Base-by-base conservation (phyloP, 1,140 invertebrate species). In the Colletes latitarsis region DNA sequence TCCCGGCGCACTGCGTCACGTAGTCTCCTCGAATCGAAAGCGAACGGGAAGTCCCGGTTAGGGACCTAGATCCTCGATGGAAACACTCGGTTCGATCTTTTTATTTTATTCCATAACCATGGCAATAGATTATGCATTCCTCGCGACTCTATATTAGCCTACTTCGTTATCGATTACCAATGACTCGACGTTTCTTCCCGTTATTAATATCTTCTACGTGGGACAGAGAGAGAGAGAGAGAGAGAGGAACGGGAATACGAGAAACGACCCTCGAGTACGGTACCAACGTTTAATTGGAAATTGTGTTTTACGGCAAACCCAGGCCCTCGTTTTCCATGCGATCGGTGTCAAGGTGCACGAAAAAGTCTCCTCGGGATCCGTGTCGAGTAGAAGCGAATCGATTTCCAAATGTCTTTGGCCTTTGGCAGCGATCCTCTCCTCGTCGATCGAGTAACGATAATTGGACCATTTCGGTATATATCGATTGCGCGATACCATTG, bases 131-230 rank as follows among this genome's bases (percentile, higher is more conserved):
- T 4, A 17, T 53, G 30, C 30, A 30, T 2, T 30, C 30, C 30
- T 30, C 30, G 30, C 30, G 30, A 30, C 30, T 30, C 60, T 6
- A 41, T 64, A 10, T 53, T 15, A 19, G 21, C 12, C 15, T 30
- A 6, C 21, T 6, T 4, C 6, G 58, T 41, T 74, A 74, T 74
- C 60, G 72, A 74, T 74, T 64, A 74, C 19, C 72, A 17, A 74
- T 74, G 21, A 10, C 17, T 52, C 46, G 12, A 30, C 30, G 30
- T 30, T 30, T 30, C 30, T 30, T 30, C 30, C 30, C 57, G 60
- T 53, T 64, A 64, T 74, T 74, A 41, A 74, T 74, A 63, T 73
- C 43, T 21, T n/a, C 6, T 3, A 12, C 46, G 17, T 14, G 4
- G 3, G 30, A 14, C 6, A 9, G 6, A 53, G 49, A n/a, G n/a